phyloP scores from a whole-genome alignment of 2,113 vertebrate species.

The Chaenogobius annularis region DNA sequence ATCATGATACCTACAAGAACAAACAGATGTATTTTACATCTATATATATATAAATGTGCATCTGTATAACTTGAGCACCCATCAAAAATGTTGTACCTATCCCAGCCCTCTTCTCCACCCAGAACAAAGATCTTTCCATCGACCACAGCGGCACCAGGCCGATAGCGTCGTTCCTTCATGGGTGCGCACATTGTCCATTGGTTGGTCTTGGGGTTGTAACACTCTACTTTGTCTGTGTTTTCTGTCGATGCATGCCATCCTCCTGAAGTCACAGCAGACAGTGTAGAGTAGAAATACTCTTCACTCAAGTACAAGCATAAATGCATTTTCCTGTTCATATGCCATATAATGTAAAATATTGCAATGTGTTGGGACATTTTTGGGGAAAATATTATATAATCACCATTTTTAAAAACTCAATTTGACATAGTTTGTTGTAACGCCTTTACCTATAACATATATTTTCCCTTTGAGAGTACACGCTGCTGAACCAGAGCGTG shows the following conservation, averaged over 20 bases:
- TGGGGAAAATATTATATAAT: too few relatives aligned
- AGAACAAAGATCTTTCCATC: slow-evolving; percentile 81
- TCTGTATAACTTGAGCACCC: background rate
- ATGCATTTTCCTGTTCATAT: background rate
- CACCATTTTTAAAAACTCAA: background rate
- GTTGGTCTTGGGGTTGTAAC: slow-evolving; percentile 79
- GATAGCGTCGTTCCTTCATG: slow-evolving; percentile 82
- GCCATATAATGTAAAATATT: background rate
- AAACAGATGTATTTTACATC: background rate
- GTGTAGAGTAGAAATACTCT: background rate
- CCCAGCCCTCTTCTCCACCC: slow-evolving; percentile 82
- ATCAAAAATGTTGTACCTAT: slow-evolving; percentile 59
- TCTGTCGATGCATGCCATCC: slow-evolving; percentile 82
- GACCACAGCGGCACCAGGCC: slow-evolving; percentile 79
- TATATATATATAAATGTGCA: background rate
- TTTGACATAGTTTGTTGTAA: background rate
- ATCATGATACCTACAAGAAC: slow-evolving; percentile 76
- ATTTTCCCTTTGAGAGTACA: slow-evolving; percentile 81
- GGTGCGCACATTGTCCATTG: slow-evolving; percentile 82
- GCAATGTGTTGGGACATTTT: background rate
- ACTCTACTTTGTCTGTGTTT: slow-evolving; percentile 83
- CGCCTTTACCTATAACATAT: slow-evolving; percentile 77
- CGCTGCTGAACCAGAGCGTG: slow-evolving; percentile 82
- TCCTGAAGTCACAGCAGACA: slow-evolving; percentile 45
- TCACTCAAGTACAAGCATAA: background rate